Conservation (phyloP, 2,113 vertebrate species). For the Trichechus manatus region DNA sequence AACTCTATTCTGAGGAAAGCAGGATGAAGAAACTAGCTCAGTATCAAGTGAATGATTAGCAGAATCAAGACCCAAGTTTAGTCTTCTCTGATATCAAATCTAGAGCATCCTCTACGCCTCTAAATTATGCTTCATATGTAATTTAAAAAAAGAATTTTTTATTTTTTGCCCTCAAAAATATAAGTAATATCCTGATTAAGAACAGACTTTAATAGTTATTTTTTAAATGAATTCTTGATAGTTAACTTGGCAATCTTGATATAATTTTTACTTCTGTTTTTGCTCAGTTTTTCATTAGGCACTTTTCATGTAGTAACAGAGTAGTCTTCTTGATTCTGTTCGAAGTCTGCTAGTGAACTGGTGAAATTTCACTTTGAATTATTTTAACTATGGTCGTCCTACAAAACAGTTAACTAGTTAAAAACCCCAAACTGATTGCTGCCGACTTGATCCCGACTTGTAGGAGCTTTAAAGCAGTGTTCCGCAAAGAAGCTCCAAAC, state of each 20-base stretch:
- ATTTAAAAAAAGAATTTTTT: not conserved
- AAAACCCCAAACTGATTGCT: too few relatives aligned
- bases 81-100: conserved; percentile 5
- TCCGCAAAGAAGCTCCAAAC: not conserved
- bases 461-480: not conserved
- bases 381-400: not conserved
- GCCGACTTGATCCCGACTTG: too few relatives aligned
- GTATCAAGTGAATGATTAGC: not conserved
- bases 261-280: conserved; percentile 24
- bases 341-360: not conserved
- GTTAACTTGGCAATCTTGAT: not conserved
- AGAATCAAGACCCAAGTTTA: not conserved
- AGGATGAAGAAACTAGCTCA: not conserved
- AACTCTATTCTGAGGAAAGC: not conserved
- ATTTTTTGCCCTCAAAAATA: not conserved
- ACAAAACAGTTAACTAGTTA: not conserved
- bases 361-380: conserved; percentile 29
- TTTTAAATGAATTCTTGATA: not conserved
- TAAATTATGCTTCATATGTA: not conserved
- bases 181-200: conserved; percentile 26
- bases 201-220: conserved; percentile 8
- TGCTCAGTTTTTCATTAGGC: not conserved
- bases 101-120: not conserved
- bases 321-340: not conserved
- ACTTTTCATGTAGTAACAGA: not conserved